Base-by-base conservation (phyloP, 2,113 vertebrate species). In the Drymodes brunneopygia region DNA sequence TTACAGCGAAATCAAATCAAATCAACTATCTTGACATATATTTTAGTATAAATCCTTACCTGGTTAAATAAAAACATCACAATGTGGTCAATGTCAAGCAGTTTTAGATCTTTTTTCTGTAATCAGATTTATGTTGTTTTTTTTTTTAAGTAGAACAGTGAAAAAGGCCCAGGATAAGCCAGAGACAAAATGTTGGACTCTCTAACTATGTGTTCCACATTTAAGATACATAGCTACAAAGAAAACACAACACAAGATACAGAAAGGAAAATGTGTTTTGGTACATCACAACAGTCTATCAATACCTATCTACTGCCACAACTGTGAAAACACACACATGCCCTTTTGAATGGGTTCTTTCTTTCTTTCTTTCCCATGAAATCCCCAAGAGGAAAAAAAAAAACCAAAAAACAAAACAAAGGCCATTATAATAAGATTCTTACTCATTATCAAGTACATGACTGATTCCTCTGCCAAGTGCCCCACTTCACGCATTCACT, bases 41-140 rank as follows among this genome's bases (percentile, higher is more conserved):
- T 70, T 86, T 61, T 35, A 64, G 9, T 40, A 48, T 6, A 86
- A 86, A 73, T 38, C 38, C 21, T 53, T 73, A 51, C 1, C 0
- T 27, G 6, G 21, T 18, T 53, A 72, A 54, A 58, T 31, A 54
- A 50, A 64, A 57, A 10, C 20, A 86, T 38, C 6, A 70, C 56
- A 22, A 22, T 0, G 0, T 27, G 8, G n/a, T 9, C 9, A n/a
- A 8, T 29, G 11, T 48, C 38, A 71, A 35, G 12, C 3, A 44
- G 20, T 27, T 88, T 58, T 20, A 15, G 4, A 15, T 21, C 1
- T 31, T 69, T 61, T 66, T 81, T 9, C 47, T 69, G 54, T 51
- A 24, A 36, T 24, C 23, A 56, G 25, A 31, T 42, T 84, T 74
- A 62, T 65, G 3, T 11, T 16, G 27, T 10, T 58, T 69, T 16